Conservation (phyloP, 1,140 invertebrate species). For the Drosophila sechellia region DNA sequence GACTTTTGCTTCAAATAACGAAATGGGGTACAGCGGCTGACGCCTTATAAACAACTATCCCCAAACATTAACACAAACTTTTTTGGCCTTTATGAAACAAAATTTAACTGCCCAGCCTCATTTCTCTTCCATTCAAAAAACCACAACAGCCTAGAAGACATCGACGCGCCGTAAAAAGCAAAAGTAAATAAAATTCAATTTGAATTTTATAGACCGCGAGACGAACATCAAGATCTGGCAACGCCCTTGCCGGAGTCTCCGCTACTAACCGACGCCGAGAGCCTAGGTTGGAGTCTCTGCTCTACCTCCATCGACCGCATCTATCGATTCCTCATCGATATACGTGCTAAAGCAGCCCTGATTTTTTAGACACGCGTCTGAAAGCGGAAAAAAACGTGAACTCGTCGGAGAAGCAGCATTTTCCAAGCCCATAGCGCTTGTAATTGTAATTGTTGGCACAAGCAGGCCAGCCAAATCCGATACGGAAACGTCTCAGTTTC, state of each 20-base stretch:
- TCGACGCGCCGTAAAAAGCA: slow-evolving; percentile 13
- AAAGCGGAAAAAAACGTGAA: slow-evolving; percentile 74
- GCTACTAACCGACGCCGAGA: neutral
- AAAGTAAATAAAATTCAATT: neutral
- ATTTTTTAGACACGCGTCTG: slow-evolving; percentile 76
- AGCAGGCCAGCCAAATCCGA: slow-evolving; percentile 52
- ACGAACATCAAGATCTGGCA: neutral
- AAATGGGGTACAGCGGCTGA: slow-evolving; percentile 15
- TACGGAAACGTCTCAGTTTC: slow-evolving; percentile 57
- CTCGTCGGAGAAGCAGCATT: slow-evolving; percentile 68
- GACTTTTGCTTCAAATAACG: slow-evolving; percentile 49
- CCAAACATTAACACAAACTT: slow-evolving; percentile 55
- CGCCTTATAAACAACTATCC: slow-evolving; percentile 37
- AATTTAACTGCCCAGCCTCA: slow-evolving; percentile 69
- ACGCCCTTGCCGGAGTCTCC: neutral
- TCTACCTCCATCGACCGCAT: neutral
- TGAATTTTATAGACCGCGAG: slow-evolving; percentile 3
- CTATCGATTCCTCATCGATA: slow-evolving; percentile 11
- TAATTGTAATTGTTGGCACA: slow-evolving; percentile 64
- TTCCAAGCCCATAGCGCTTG: slow-evolving; percentile 69
- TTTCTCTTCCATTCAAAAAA: slow-evolving; percentile 56
- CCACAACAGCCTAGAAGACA: slow-evolving; percentile 12
- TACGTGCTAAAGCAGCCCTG: slow-evolving; percentile 17
- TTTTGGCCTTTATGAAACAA: slow-evolving; percentile 69
- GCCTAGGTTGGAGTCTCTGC: neutral